These are phyloP conservation scores for Lacerta bilineata DNA, from an alignment of 2,797 vertebrate species.

Conservation along the genomic window DNA sequence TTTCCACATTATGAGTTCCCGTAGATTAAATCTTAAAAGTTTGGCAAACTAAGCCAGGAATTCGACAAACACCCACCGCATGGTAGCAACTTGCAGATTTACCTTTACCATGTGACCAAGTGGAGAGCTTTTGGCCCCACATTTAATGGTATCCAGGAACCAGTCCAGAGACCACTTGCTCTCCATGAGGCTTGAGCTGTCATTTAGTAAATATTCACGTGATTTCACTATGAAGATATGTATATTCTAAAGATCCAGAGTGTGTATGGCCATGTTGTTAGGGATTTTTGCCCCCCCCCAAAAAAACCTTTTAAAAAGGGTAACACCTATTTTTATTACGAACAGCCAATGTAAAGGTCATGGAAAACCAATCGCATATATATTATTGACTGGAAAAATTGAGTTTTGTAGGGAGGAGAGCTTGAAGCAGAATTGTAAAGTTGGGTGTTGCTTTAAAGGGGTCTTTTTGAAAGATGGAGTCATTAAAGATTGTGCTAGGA, in stretches of 20 bases:
- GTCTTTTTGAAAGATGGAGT: not conserved
- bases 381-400: conserved; percentile 2
- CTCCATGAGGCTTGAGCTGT: not conserved
- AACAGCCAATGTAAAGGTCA: not conserved
- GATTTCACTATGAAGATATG: not conserved
- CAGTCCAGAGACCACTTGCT: not conserved
- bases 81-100: not conserved
- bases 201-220: not conserved
- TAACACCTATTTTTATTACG: not conserved
- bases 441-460: not conserved
- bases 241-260: not conserved
- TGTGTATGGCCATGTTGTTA: not conserved
- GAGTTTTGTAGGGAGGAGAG: not conserved
- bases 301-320: not conserved
- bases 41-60: not conserved
- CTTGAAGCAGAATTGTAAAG: conserved; percentile 3
- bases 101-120: not conserved
- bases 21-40: not conserved
- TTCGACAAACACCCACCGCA: not conserved
- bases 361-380: not conserved
- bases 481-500: not conserved
- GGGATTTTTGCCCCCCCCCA: not conserved
- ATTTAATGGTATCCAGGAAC: not conserved
- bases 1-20: not conserved
- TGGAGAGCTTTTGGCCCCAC: not conserved